Base-by-base conservation (phyloP, 1,140 invertebrate genomes). In the Arctopsyche grandis region DNA sequence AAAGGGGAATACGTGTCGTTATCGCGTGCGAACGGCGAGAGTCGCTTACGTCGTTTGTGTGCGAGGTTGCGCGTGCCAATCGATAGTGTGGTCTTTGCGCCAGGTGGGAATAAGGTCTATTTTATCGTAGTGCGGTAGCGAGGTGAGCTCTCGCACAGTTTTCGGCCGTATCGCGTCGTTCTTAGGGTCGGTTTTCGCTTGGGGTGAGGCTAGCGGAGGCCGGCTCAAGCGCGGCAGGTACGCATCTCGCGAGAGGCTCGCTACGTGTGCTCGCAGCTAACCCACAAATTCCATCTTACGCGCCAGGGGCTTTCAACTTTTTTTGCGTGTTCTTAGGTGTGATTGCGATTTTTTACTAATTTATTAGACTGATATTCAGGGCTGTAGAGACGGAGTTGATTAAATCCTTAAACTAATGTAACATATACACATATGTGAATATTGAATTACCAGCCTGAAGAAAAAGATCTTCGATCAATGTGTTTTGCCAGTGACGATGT, bases 221-320 rank as follows among this genome's bases (percentile, higher is more conserved):
- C 48, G 48, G 48, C 48, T 5, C 48, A 52, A 52, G 48, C 56
- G 48, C 12, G 48, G 12, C 58, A 66, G 63, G 71, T 26, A 74
- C 71, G 71, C 44, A 71, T 46, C 69, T 71, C 69, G 38, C 14
- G 69, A 48, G 38, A 46, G 69, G 38, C 10, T 71, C 24, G 52
- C 46, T 24, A n/a, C 22, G 21, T 74, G 21, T 56, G 71, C 7
- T n/a, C 22, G 4, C 12, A 74, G 52, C 71, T 56, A 56, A 38
- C 29, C 29, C 29, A 38, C n/a, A 9, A 74, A 74, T 74, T 74
- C 48, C 22, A 74, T 74, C 71, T 74, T 74, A 22, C 29, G 26
- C 70, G 10, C 16, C 71, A 74, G 71, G 71, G n/a, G 69, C 21
- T 46, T 0, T 44, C 69, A 71, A 71, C 38, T 44, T 5, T 44